Base-by-base conservation (phyloP, 2,113 vertebrate species). In the Montifringilla adamsi region DNA sequence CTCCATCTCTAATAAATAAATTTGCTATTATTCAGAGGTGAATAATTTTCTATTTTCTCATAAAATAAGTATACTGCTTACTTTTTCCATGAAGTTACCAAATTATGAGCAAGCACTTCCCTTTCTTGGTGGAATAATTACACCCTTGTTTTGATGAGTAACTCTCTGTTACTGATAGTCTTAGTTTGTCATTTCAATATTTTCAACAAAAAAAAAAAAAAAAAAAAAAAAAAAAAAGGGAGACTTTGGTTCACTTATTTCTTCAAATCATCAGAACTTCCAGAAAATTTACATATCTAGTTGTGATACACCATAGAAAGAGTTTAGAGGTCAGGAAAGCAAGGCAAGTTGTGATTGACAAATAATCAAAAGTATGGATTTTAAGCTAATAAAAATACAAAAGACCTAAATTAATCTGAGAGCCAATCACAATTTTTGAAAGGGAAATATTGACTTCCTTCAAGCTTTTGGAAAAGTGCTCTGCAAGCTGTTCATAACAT, bases 321-420 rank as follows among this genome's bases (percentile, higher is more conserved):
- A 33, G 17, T 84, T 81, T 91, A 81, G 50, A 94, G 59, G 46
- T 81, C 64, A 96, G 53, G 15, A 89, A 89, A 95, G 28, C 44
- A 84, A 62, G 60, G 59, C 43, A 82, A 91, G 13, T 39, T 88
- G 24, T 96, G 92, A 90, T 21, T 88, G 79, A 69, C 82, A 88
- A 60, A 37, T 73, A 77, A 94, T 83, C 88, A 93, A 90, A 92
- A 37, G 20, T 93, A 91, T 81, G 27, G 81, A 94, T 90, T 92
- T 66, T 20, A 67, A 88, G 47, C 20, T 74, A 80, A 92, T 83
- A 85, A 88, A 79, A 83, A 83, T 77, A 90, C 20, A 92, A 81
- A 92, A 56, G 21, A 11, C 33, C 14, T 86, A 90, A 96, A 90
- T 90, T 91, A 91, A 68, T 90, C 63, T 90, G 37, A 74, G 46